Conservation (phyloP, 2,797 vertebrate species). For the Acanthis flammea region DNA sequence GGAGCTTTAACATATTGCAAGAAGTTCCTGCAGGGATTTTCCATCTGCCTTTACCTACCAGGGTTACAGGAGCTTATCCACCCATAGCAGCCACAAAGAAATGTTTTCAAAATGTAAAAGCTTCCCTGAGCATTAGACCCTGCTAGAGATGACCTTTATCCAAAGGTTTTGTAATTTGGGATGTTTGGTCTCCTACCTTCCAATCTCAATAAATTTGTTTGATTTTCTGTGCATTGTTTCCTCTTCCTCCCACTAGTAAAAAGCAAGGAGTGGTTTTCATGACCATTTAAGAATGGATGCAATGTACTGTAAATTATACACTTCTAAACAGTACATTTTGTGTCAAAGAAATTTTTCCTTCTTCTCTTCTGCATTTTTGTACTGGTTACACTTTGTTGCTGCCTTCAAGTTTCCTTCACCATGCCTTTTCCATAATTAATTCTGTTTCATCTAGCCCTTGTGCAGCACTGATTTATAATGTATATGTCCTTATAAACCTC, state of each 20-base stretch:
- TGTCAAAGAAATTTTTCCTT: not conserved
- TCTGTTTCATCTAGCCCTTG: not conserved
- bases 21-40: conserved; percentile 10
- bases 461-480: not conserved
- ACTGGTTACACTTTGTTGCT: not conserved
- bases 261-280: not conserved
- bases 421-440: not conserved
- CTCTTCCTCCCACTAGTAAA: not conserved
- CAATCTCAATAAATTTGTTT: not conserved
- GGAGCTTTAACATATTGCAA: conserved; percentile 1
- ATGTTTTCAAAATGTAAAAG: not conserved
- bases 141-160: not conserved
- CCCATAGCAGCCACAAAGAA: not conserved
- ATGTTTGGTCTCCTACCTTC: not conserved
- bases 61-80: not conserved
- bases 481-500: not conserved
- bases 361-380: not conserved
- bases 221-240: not conserved
- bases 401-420: not conserved
- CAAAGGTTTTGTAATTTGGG: not conserved
- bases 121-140: not conserved
- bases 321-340: not conserved
- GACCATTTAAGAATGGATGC: not conserved
- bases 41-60: not conserved
- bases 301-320: not conserved